Base-by-base conservation (phyloP, 2,797 vertebrate genomes). In the Bryconaethiops microstoma region DNA sequence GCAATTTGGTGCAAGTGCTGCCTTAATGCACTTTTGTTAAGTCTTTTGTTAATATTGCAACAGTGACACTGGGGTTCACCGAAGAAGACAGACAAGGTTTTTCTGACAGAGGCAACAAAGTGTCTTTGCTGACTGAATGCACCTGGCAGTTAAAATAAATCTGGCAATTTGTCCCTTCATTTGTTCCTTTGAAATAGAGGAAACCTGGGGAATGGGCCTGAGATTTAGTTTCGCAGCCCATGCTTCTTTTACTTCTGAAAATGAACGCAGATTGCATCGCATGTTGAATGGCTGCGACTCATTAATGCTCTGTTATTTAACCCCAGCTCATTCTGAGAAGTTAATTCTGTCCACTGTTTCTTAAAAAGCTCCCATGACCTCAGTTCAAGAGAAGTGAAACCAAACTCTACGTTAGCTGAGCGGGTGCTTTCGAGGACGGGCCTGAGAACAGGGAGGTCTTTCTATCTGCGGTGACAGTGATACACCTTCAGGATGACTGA, bases 381-480 rank as follows among this genome's bases (percentile, higher is more conserved):
- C 0, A n/a, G 23, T 6, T 42, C 60, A 55, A 14, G 45, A 7
- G 60, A 75, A 52, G 45, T 17, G 19, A 68, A 78, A 67, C 35
- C 29, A 40, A 76, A 54, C 55, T 62, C 48, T 54, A 25, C 17
- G 25, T 21, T n/a, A 14, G 55, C 42, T 57, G 71, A 74, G 35
- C 68, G 76, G 59, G 42, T 10, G 14, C 65, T 79, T 80, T 77
- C 70, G 76, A 81, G 54, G 75, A 84, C 62, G 40, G 21, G 17
- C 14, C 14, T 5, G 63, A 69, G 69, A 69, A 80, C 76, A 81
- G n/a, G 57, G 63, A 4, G 64, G 81, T 88, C 87, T 89, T 91
- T 92, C 89, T 91, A 86, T 87, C 87, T 83, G 81, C 82, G 86
- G 87, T 88, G 91, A 82, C 52, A 86, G 54, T 1, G 85, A 86